Base-by-base conservation (phyloP, 2,797 vertebrate species). In the Catamblyrhynchus diadema region DNA sequence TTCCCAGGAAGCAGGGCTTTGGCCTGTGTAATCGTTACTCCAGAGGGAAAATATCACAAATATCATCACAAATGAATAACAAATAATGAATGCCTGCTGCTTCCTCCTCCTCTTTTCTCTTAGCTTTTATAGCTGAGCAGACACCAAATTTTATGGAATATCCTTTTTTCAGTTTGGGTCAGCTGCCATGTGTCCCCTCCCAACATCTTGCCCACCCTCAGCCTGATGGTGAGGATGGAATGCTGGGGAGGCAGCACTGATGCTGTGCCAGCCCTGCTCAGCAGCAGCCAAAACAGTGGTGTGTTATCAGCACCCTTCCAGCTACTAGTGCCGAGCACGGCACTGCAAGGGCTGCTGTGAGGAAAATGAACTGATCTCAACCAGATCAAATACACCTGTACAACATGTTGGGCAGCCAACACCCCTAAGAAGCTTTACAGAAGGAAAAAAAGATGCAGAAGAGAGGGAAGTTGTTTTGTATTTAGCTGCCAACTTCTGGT, bases 191-290 rank as follows among this genome's bases (percentile, higher is more conserved):
- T 44, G 48, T 33, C 20, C 8, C 14, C 14, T 50, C 11, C 42
- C 35, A 50, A 30, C 71, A n/a, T 37, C 10, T 44, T 56, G 27
- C 57, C 25, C 42, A 22, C 20, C 8, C 23, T 32, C 14, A 62
- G 16, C 24, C 44, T 33, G 6, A 37, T 30, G 42, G 5, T 37
- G 50, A 32, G 27, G 1, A 3, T 24, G 24, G 28, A 50, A 7
- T 50, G 5, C 6, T 77, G 50, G 30, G 2, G 9, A 64, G n/a
- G 24, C 23, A 57, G 44, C 0, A 0, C 21, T 82, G 50, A 39
- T 8, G 27, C 42, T 62, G 42, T 25, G 37, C 71, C 70, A 62
- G 37, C 12, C 5, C 50, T 70, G 42, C 56, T 62, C n/a, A 62
- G 56, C 48, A 37, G n/a, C 0, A 44, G 16, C 56, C 48, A 70